Evolutionary conservation across 1,140 invertebrate species (phyloP).

Genomic region (Pteromalus puparum): DNA sequence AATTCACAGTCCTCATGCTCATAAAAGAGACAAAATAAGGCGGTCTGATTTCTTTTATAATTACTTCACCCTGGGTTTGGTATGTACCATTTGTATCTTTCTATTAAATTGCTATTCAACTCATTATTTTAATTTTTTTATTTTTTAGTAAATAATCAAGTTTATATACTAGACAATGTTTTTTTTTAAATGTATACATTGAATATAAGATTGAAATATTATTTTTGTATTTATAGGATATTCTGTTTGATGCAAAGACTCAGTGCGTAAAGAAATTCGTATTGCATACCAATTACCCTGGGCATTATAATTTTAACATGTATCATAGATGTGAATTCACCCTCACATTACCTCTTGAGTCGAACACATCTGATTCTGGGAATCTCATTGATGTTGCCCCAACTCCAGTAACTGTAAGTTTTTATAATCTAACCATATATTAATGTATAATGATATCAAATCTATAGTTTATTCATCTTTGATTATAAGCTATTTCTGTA

Average conservation of each 20-base stretch:
- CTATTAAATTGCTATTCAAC: neutral
- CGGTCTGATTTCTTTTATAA: constrained; percentile 97
- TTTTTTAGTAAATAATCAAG: neutral
- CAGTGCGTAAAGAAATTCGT: constrained; percentile 98
- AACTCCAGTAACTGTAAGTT: constrained; percentile 78
- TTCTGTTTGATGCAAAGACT: constrained; percentile 96
- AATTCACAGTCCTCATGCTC: constrained; percentile 93
- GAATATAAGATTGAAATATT: neutral
- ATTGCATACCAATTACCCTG: constrained; percentile 98
- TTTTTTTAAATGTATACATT: neutral
- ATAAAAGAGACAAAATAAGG: constrained; percentile 82
- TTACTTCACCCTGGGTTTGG: constrained; percentile 96
- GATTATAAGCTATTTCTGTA: neutral
- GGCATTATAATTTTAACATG: constrained; percentile 99
- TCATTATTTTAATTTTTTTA: neutral
- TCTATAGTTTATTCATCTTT: neutral
- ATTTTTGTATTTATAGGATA: constrained; percentile 83
- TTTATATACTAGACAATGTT: constrained; percentile 34
- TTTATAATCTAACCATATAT: constrained; percentile 12
- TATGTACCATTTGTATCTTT: constrained; percentile 72
- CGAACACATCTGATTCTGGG: constrained; percentile 71
- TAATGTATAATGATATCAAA: constrained; percentile 27
- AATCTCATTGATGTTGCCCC: constrained; percentile 79
- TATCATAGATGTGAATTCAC: constrained; percentile 95
- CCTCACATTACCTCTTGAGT: constrained; percentile 82